Conservation (phyloP, 2,113 vertebrate species). For the Grus americana region DNA sequence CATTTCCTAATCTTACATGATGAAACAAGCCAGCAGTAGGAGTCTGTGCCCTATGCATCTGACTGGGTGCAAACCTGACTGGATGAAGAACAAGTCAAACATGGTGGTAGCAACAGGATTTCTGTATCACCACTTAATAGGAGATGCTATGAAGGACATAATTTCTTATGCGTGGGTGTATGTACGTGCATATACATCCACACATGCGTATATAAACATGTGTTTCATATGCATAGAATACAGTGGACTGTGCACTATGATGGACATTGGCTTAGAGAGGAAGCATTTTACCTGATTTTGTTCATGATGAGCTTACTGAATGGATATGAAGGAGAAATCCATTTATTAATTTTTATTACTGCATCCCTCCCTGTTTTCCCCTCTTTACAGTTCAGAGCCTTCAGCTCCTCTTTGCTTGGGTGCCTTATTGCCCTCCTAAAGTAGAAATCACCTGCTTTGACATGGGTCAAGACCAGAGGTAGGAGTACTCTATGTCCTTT, state of each 20-base stretch:
- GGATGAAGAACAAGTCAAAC: not conserved
- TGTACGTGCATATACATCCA: not conserved
- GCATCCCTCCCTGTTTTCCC: not conserved
- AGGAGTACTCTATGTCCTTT: not conserved
- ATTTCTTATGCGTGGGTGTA: not conserved
- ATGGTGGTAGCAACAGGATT: not conserved
- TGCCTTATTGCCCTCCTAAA: not conserved
- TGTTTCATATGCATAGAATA: not conserved
- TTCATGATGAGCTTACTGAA: not conserved
- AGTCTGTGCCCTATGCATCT: fast-evolving
- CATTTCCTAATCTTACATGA: not conserved
- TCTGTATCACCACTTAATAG: not conserved
- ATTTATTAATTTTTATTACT: not conserved
- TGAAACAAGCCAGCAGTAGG: fast-evolving
- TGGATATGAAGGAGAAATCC: not conserved
- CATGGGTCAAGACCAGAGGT: not conserved
- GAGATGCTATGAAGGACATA: not conserved
- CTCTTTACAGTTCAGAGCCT: not conserved
- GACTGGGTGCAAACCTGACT: fast-evolving
- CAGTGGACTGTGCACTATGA: not conserved
- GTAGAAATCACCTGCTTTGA: not conserved
- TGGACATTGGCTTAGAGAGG: not conserved
- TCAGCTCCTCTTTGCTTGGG: not conserved
- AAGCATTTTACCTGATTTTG: not conserved
- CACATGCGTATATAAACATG: not conserved